Conservation (phyloP, 2,888 invertebrate genomes). For the Elysia crispata region DNA sequence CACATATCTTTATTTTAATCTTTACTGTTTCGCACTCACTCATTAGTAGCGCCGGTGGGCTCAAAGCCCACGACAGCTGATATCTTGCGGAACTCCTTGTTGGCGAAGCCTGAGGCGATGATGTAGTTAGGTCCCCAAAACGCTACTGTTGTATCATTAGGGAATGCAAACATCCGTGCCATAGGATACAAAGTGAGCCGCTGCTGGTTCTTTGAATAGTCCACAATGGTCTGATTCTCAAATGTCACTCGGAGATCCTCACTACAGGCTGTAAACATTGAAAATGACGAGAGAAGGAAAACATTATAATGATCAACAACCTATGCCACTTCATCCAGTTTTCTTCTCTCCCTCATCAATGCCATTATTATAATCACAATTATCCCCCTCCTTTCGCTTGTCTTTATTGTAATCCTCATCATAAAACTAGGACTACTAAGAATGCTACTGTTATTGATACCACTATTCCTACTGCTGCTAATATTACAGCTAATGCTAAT, state of each 20-base stretch:
- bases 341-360: background rate
- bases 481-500: background rate
- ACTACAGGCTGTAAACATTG: background rate
- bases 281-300: background rate
- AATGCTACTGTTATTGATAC: background rate
- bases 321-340: too few species aligned
- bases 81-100: constrained; percentile 24
- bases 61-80: background rate
- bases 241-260: background rate
- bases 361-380: constrained; percentile 1
- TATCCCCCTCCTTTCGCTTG: background rate
- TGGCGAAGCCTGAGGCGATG: constrained; percentile 15
- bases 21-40: background rate
- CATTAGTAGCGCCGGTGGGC: constrained; percentile 6
- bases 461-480: background rate
- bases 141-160: background rate
- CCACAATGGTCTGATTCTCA: constrained; percentile 6
- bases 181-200: constrained; percentile 16
- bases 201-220: background rate
- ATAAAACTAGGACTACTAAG: background rate
- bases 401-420: constrained; percentile 6
- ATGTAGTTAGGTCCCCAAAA: constrained; percentile 29
- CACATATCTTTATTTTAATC: too few species aligned
- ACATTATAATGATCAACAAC: too few species aligned
- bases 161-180: background rate